Conservation (phyloP, 2,888 invertebrate species). For the Corythucha ciliata region DNA sequence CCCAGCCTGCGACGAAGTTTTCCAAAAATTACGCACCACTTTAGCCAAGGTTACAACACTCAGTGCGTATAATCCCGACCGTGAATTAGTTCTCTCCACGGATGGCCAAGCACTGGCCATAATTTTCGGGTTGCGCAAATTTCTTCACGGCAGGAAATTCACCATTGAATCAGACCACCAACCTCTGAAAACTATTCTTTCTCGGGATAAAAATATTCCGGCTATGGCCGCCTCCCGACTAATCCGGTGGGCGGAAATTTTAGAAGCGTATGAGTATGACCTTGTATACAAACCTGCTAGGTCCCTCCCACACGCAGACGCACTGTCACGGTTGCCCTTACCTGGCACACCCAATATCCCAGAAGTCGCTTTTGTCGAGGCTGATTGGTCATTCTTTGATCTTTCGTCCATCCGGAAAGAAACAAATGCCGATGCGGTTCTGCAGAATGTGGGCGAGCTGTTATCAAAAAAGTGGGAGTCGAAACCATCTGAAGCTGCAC, state of each 20-base stretch:
- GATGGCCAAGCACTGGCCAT: slow-evolving; percentile 24
- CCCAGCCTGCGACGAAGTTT: slow-evolving; percentile 6
- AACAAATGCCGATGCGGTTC: no score
- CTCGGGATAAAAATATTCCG: not conserved
- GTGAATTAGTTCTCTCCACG: slow-evolving; percentile 20
- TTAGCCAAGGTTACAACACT: slow-evolving; percentile 14
- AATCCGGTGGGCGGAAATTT: slow-evolving; percentile 10
- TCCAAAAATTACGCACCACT: slow-evolving; percentile 13
- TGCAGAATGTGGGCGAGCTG: no score
- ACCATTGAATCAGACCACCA: slow-evolving; percentile 8
- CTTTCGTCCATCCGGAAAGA: no score
- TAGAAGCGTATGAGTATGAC: slow-evolving; percentile 4
- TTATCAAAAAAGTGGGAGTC: no score
- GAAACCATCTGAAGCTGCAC: no score
- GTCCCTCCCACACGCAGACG: not conserved
- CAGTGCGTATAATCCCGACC: slow-evolving; percentile 23
- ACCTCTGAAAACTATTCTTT: slow-evolving; percentile 7
- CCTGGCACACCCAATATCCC: not conserved
- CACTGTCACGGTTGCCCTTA: no score
- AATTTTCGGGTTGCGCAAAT: slow-evolving; percentile 18
- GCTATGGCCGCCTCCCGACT: slow-evolving; percentile 6
- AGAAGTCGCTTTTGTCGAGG: no score
- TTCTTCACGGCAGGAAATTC: slow-evolving; percentile 8
- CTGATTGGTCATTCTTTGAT: no score
- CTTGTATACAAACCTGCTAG: no score